Conservation (phyloP, 2,888 invertebrate genomes). For the Allolobophora icterica region DNA sequence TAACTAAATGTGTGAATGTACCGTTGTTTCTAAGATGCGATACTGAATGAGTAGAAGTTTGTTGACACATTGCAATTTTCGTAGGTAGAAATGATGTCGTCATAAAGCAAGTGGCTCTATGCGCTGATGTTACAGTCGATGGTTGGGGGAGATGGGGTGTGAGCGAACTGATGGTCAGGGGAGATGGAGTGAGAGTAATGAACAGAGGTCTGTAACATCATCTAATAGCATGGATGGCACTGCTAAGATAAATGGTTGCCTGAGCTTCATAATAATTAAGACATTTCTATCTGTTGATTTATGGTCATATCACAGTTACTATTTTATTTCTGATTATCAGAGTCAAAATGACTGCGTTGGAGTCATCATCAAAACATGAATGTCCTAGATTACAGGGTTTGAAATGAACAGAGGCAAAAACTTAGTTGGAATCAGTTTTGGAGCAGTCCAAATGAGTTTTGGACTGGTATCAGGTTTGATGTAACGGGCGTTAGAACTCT, state of each 20-base stretch:
- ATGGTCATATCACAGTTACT: conserved; percentile 8
- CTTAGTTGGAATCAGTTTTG: neutral
- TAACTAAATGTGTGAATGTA: neutral
- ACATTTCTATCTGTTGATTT: neutral
- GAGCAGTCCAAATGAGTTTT: neutral
- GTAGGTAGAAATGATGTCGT: neutral
- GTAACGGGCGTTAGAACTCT: too few relatives aligned
- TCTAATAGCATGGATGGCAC: too few relatives aligned
- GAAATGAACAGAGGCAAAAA: neutral
- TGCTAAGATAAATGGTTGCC: neutral
- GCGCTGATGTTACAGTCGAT: neutral
- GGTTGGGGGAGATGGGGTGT: neutral
- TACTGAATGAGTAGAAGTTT: conserved; percentile 8
- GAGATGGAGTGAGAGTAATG: too few relatives aligned
- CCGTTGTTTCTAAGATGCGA: neutral
- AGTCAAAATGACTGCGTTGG: neutral
- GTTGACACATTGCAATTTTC: neutral
- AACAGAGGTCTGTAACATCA: too few relatives aligned
- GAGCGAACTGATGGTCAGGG: neutral
- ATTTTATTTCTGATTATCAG: neutral
- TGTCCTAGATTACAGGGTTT: too few relatives aligned
- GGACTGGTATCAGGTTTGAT: too few relatives aligned
- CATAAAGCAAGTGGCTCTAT: neutral
- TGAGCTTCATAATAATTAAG: neutral
- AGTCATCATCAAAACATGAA: neutral